These are phyloP conservation scores for Bombyx huttoni DNA, from an alignment of 2,888 invertebrate species.

Conservation along the genomic window DNA sequence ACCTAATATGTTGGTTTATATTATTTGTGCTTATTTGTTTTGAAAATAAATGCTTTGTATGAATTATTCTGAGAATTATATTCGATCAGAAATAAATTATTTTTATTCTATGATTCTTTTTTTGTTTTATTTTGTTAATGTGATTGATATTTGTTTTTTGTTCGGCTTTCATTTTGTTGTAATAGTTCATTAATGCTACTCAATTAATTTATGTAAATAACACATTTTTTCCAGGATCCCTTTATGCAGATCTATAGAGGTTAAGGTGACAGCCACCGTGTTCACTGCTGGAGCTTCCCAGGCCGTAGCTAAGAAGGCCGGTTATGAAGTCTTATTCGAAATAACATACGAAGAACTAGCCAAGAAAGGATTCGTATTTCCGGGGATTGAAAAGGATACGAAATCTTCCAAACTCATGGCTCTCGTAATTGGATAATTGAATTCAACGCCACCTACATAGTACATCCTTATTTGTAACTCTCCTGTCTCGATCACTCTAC, in stretches of 20 bases:
- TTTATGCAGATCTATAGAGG: constrained; percentile 57
- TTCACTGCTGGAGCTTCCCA: constrained; percentile 70
- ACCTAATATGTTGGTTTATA: too few relatives aligned
- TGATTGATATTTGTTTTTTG: too few relatives aligned
- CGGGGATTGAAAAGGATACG: constrained; percentile 48
- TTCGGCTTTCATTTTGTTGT: too few relatives aligned
- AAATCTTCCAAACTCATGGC: constrained; percentile 60
- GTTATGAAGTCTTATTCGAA: constrained; percentile 49
- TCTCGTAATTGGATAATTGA: constrained; percentile 28
- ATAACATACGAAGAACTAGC: constrained; percentile 60
- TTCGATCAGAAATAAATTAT: background rate
- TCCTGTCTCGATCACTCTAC: too few relatives aligned
- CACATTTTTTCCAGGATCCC: constrained; percentile 44
- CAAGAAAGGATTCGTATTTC: constrained; percentile 45
- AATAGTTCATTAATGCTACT: background rate
- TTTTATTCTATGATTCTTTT: background rate
- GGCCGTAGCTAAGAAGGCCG: constrained; percentile 58
- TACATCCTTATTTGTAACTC: too few relatives aligned
- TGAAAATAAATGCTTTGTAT: too few relatives aligned
- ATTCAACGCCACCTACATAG: background rate
- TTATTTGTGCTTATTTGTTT: too few relatives aligned
- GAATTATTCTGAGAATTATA: too few relatives aligned
- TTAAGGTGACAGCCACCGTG: constrained; percentile 61
- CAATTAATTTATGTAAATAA: background rate
- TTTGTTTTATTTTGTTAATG: background rate